Evolutionary conservation across 2,797 vertebrate species (phyloP).

Genomic region (Phalanger gymnotis): DNA sequence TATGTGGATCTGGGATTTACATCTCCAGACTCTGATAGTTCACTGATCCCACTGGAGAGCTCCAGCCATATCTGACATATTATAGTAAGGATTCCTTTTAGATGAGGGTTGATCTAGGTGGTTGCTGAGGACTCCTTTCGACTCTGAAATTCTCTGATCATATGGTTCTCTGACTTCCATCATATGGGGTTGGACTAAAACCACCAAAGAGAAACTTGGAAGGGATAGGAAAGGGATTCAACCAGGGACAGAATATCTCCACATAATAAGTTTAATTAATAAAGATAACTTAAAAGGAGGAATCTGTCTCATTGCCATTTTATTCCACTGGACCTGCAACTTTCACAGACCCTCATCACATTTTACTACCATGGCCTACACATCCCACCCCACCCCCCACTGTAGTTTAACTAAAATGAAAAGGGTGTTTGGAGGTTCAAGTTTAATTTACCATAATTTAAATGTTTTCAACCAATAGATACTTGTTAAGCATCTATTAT

Average conservation of each 20-base stretch:
- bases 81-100: background rate
- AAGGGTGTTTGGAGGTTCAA: background rate
- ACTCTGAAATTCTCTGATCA: background rate
- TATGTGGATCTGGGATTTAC: background rate
- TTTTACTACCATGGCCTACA: background rate
- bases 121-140: background rate
- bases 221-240: background rate
- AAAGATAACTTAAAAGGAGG: background rate
- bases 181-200: background rate
- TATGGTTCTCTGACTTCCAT: background rate
- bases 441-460: background rate
- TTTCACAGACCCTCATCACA: background rate
- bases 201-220: background rate
- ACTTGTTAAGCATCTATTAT: background rate
- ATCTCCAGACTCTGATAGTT: background rate
- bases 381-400: background rate
- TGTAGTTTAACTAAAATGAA: background rate
- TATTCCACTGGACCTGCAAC: accelerated
- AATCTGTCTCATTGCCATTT: accelerated
- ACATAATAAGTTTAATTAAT: background rate
- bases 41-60: background rate
- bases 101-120: background rate
- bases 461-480: background rate
- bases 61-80: background rate
- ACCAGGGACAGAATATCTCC: background rate